Base-by-base conservation (phyloP, 2,113 vertebrate genomes). In the Sylvicapra grimmia region DNA sequence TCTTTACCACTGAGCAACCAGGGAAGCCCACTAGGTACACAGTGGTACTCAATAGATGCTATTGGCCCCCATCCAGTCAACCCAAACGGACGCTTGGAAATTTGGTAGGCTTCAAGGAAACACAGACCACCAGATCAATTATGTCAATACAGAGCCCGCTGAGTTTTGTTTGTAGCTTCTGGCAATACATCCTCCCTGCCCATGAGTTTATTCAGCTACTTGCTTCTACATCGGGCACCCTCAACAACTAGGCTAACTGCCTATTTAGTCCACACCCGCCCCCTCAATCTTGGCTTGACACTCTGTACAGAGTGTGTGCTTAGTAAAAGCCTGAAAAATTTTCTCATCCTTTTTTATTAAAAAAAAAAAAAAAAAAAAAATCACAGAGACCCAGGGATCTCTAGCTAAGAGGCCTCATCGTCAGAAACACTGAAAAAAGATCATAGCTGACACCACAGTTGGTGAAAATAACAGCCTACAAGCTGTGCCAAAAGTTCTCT, bases 391-490 rank as follows among this genome's bases (percentile, higher is more conserved):
- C 59, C 51, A 51, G 90, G 86, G 59, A 96, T 96, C 75, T 96
- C 95, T 91, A 63, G 89, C 93, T 90, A 79, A 92, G 91, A 96
- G 92, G 59, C 56, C 56, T 72, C 40, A 29, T 44, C 85, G 36
- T 94, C 96, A 93, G 90, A 97, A 90, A 80, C 77, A 88, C 92
- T 77, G 86, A 93, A 89, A 56, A 97, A 96, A 96, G 92, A 97
- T 95, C 96, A 96, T 25, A 98, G 97, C 93, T 92, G 88, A 92
- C 95, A 96, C 86, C 90, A 93, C 93, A 94, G 93, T 92, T 95
- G 96, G 90, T 94, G 90, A 95, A 89, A 96, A 93, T 77, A 95
- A 95, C 97, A 94, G 94, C 95, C 95, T 90, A 12, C 86, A 79
- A 94, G 79, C 84, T 93, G 86, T 65, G 89, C 95, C 97, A 59